Base-by-base conservation (phyloP, 2,797 vertebrate species). In the Kryptolebias ocellatus region DNA sequence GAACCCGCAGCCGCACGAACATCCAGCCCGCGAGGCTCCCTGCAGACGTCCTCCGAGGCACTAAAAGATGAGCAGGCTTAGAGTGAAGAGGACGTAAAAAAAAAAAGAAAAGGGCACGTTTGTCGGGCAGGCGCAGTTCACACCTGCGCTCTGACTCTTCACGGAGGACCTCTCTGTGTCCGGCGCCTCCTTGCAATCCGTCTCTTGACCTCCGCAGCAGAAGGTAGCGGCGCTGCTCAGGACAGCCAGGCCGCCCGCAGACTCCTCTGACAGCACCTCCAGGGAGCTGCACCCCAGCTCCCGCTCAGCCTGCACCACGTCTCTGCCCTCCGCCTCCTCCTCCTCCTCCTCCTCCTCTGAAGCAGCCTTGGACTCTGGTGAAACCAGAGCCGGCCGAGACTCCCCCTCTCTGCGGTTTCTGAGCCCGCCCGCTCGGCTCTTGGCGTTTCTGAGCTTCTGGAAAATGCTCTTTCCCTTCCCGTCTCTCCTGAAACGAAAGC, bases 1-100 rank as follows among this genome's bases (percentile, higher is more conserved):
- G 93, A 87, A 92, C 83, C 70, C 90, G 88, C 87, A 95, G 87
- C 70, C 92, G 90, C 66, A 95, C 81, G 66, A 95, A 95, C 92
- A 94, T 95, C 78, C 94, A 65, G 31, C 82, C 65, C 44, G 83
- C 89, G 0, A 79, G 59, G 61, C 70, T 71, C 4, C 67, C 71
- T 8, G 75, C 53, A 2, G 86, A 77, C 3, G 73, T 60, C 62
- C 76, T 77, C 12, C 10, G 61, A 52, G 74, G 76, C 9, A 31
- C 94, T 94, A 72, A 31, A 29, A 47, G 29, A 63, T 4, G 37
- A 59, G 67, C 10, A 53, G 1, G 66, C 0, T 31, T 5, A n/a
- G 0, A 10, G 29, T 44, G 0, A 47, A 50, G 29, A 42, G 44
- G 49, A 60, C 14, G 0, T 39, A 39, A 39, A 53, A 45, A 39